A percentile compares a stretch with the other conserved stretches of the same genome.
Evolutionary conservation across 2,113 vertebrate genomes (phyloP).

Genomic region (Myiagra hebetior): DNA sequence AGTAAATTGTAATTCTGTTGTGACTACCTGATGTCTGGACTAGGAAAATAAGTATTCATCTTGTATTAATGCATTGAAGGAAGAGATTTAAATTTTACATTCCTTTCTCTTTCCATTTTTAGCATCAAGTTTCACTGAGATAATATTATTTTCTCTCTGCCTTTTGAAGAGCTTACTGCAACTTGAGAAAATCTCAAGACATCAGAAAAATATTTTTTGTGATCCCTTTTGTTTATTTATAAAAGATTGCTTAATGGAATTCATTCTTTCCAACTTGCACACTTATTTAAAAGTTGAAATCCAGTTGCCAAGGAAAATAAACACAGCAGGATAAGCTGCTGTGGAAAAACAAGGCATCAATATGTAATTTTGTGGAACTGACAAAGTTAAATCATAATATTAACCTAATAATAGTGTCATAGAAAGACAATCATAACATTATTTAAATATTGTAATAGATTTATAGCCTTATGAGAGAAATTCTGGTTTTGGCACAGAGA

Average conservation of each 20-base stretch:
- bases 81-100: not conserved
- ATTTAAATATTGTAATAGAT: constrained; percentile 7
- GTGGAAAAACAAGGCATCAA: constrained; percentile 1
- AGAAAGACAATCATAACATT: not conserved
- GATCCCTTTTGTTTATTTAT: constrained; percentile 33
- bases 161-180: not conserved
- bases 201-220: not conserved
- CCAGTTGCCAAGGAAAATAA: constrained; percentile 25
- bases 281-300: constrained; percentile 8
- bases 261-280: constrained; percentile 7
- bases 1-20: constrained; percentile 15
- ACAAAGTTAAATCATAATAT: constrained; percentile 26
- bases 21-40: not conserved
- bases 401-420: constrained; percentile 8
- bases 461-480: not conserved
- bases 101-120: not conserved
- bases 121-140: not conserved
- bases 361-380: not conserved
- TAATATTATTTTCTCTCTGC: not conserved
- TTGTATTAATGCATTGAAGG: not conserved
- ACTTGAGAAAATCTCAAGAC: constrained; percentile 15
- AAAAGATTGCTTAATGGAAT: constrained; percentile 26
- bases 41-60: not conserved
- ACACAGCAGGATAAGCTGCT: not conserved
- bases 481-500: not conserved